Conservation (phyloP, 1,140 invertebrate species). For the Acyrthosiphon pisum region DNA sequence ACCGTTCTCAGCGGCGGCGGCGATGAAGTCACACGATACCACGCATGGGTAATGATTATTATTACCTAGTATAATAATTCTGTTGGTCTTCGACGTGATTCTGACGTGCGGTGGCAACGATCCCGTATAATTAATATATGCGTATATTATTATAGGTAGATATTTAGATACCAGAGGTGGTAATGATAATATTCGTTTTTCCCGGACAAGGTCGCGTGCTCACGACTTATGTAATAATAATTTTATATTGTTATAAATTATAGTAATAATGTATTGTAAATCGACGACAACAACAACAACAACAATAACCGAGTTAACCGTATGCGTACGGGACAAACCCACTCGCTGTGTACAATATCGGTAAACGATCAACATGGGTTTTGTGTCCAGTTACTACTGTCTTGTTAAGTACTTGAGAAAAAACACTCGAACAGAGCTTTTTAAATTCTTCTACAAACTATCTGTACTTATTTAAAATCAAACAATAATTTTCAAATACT, state of each 20-base stretch:
- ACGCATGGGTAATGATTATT: not conserved
- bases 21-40: not conserved
- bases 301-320: not conserved
- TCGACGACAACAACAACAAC: not conserved
- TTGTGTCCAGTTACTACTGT: too few relatives aligned
- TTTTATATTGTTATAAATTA: not conserved
- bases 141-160: too few relatives aligned
- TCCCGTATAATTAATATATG: not conserved
- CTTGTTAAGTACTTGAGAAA: too few relatives aligned
- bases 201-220: not conserved
- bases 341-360: not conserved
- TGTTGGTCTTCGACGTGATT: not conserved
- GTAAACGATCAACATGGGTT: not conserved
- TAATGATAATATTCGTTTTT: not conserved
- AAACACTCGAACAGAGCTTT: too few relatives aligned
- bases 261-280: too few relatives aligned
- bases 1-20: not conserved
- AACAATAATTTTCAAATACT: too few relatives aligned
- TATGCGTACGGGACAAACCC: not conserved
- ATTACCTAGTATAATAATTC: not conserved
- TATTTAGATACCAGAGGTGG: not conserved
- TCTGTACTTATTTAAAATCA: too few relatives aligned
- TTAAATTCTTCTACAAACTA: too few relatives aligned
- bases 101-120: too few relatives aligned
- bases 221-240: not conserved